These are phyloP conservation scores for Pristionchus mayeri DNA, from an alignment of 2,888 invertebrate species.

Conservation along the genomic window DNA sequence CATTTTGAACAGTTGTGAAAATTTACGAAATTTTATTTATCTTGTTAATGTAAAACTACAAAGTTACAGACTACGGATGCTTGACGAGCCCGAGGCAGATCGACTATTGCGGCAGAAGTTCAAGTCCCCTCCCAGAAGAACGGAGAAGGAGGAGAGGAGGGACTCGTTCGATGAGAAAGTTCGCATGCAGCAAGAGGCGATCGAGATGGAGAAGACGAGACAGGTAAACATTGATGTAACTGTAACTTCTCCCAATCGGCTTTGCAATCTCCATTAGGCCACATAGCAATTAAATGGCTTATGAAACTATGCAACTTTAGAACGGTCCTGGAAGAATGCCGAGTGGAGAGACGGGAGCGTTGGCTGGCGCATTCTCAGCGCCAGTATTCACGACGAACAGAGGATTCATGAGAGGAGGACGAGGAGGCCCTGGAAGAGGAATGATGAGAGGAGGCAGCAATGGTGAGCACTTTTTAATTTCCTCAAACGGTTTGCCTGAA, in stretches of 20 bases:
- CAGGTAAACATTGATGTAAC: not conserved
- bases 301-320: not conserved
- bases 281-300: too few species aligned
- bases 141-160: not conserved
- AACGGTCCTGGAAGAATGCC: not conserved
- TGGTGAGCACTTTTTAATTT: not conserved
- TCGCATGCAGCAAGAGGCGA: conserved; percentile 1
- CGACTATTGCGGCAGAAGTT: conserved; percentile 14
- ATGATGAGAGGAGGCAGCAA: not conserved
- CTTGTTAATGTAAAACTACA: too few species aligned
- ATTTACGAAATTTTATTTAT: not conserved
- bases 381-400: not conserved
- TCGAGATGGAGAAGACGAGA: not conserved
- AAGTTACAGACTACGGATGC: not conserved
- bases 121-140: not conserved
- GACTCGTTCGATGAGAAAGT: conserved; percentile 42
- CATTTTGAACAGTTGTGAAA: too few species aligned
- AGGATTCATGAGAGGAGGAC: conserved; percentile 15
- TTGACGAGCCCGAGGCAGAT: conserved; percentile 12
- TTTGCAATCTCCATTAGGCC: too few species aligned
- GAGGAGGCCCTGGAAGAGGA: not conserved
- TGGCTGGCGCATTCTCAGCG: conserved; percentile 24
- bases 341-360: not conserved
- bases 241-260: too few species aligned
- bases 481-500: too few species aligned